These are phyloP conservation scores for Premnoplex brunnescens DNA, from an alignment of 2,797 vertebrate genomes.

Conservation along the genomic window DNA sequence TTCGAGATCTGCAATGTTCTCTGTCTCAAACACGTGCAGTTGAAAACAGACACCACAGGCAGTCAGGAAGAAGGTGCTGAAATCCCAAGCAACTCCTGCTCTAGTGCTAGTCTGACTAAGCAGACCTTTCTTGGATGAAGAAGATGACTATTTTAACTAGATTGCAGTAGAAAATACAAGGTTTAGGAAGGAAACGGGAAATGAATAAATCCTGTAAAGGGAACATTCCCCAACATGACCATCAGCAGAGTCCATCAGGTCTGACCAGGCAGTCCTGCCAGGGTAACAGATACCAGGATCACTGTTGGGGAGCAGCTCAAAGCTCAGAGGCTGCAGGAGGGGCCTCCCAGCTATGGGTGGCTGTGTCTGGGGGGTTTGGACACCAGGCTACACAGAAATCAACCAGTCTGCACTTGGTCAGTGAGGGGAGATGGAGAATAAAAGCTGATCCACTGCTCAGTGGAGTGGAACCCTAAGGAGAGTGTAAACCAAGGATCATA, in stretches of 20 bases:
- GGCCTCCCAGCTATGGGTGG: fast-evolving
- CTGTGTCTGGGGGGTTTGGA: background rate
- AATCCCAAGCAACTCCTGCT: background rate
- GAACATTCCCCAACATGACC: background rate
- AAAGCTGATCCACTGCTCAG: background rate
- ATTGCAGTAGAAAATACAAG: background rate
- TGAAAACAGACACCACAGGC: background rate
- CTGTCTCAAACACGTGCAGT: background rate
- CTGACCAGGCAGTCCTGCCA: background rate
- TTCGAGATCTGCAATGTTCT: background rate
- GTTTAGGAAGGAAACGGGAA: background rate
- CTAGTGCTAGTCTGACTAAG: background rate
- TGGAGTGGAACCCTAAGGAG: background rate
- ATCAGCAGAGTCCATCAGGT: background rate
- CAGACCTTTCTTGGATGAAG: background rate
- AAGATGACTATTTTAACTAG: background rate
- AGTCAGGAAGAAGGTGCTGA: background rate
- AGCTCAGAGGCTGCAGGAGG: background rate
- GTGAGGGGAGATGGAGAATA: background rate
- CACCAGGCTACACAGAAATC: background rate
- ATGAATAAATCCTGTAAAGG: background rate
- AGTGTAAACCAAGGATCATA: background rate
- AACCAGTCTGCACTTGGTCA: background rate
- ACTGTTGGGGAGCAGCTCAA: background rate
- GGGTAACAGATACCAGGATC: background rate